Base-by-base conservation (phyloP, 2,888 invertebrate genomes). In the Hydropsyche betteni region DNA sequence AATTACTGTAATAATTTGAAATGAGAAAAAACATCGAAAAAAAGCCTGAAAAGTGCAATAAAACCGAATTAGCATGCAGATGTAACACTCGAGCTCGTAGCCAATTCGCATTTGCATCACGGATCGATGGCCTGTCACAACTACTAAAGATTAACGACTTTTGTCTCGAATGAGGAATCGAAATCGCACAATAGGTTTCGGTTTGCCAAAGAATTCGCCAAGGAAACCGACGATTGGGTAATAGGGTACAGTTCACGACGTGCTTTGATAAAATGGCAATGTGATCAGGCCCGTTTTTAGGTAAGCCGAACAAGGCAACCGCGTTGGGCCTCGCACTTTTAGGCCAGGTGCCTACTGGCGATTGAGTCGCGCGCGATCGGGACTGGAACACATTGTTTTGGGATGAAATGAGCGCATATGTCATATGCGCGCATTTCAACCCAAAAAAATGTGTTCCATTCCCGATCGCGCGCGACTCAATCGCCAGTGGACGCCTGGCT, bases 141-240 rank as follows among this genome's bases (percentile, higher is more conserved):
- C 24, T 2, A 2, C 24, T 1, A 16, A 12, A 64, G 64, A 64
- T n/a, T 33, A 36, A 64, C 36, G 36, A 64, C 34, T 12, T 12
- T 58, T 14, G 8, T 14, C 58, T 58, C 8, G 58, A 64, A 8
- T 24, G 12, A 64, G 64, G 36, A 64, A 64, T 64, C 64, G 64
- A 64, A 64, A 64, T 64, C 58, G 58, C 58, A 64, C 64, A 64
- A 64, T 64, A 36, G 64, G 4, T 36, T 33, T 64, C 33, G 10
- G 61, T 33, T 33, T 61, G 61, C 61, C 61, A 61, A 61, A 24
- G 33, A 61, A 61, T 61, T 33, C 33, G 33, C 33, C 16, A 61
- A 61, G 61, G 33, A 61, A 61, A 61, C 24, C 33, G 24, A 61
- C 16, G 24, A 33, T 61, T 61, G 61, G 24, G 61, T 33, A 61